phyloP scores from a whole-genome alignment of 2,797 vertebrate genomes.

The Fundulus diaphanus region DNA sequence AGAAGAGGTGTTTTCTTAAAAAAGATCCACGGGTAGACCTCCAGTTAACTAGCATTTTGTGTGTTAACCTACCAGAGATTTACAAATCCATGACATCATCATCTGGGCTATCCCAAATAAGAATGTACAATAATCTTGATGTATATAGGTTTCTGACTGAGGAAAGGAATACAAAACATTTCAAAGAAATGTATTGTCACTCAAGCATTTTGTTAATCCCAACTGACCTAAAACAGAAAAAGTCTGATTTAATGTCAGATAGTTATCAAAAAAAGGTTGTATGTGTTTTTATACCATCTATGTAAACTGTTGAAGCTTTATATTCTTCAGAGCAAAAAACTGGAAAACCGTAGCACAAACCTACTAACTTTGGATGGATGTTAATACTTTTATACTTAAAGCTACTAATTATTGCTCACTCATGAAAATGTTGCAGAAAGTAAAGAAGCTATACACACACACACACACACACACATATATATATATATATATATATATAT shows the following conservation, averaged over 20 bases:
- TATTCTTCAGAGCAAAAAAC: neutral
- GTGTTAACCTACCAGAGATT: neutral
- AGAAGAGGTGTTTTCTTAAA: neutral
- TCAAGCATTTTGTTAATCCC: no score
- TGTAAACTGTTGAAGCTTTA: neutral
- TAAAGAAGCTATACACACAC: neutral
- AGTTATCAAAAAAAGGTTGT: neutral
- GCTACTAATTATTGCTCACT: neutral
- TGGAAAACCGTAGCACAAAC: neutral
- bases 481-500: no score
- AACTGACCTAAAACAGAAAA: no score
- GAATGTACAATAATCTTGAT: neutral
- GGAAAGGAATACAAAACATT: neutral
- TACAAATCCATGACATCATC: neutral
- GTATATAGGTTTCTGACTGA: neutral
- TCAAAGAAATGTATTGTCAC: no score
- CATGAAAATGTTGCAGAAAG: neutral
- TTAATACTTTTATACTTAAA: neutral
- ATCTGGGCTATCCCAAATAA: neutral
- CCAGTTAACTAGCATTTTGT: neutral
- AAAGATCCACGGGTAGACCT: neutral
- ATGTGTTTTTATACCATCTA: neutral
- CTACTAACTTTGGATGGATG: neutral
- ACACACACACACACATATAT: neutral
- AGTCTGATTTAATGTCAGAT: no score